Percentiles rank a stretch among this genome's conserved stretches.
phyloP scores from a whole-genome alignment of 1,140 invertebrate species.

The Drosophila tristis region DNA sequence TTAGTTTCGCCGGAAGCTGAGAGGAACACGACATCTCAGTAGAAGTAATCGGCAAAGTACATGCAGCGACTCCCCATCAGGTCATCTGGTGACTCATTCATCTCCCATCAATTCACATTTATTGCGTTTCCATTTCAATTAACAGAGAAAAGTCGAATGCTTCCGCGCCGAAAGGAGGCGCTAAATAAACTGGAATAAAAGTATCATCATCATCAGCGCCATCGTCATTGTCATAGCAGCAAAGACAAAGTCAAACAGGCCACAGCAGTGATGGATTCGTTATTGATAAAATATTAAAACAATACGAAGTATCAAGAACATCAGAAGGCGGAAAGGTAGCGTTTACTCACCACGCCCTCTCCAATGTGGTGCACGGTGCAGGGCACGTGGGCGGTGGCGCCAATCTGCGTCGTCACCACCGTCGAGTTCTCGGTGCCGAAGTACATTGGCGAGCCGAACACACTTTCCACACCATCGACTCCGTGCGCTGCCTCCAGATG shows the following conservation, averaged over 20 bases:
- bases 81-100: conserved; percentile 6
- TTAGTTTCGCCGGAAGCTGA: conserved; percentile 46
- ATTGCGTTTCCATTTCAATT: conserved; percentile 60
- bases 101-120: conserved; percentile 31
- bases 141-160: conserved; percentile 19
- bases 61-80: neutral
- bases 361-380: conserved; percentile 93
- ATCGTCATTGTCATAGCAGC: conserved; percentile 7
- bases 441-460: conserved; percentile 85
- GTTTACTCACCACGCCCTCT: conserved; percentile 91
- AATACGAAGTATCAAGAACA: conserved; percentile 19
- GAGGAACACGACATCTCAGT: neutral
- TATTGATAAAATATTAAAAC: conserved; percentile 76
- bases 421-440: conserved; percentile 94
- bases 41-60: neutral
- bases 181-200: conserved; percentile 32
- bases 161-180: neutral
- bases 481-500: conserved; percentile 63
- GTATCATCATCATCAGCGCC: conserved; percentile 19
- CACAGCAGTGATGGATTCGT: conserved; percentile 61
- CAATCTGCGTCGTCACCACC: conserved; percentile 91
- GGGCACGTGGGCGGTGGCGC: conserved; percentile 91
- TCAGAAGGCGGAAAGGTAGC: neutral
- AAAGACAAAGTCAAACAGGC: conserved; percentile 54
- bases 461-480: conserved; percentile 65